Percentiles rank a stretch among this genome's conserved stretches.
phyloP scores from a whole-genome alignment of 2,888 invertebrate genomes.

The Netelia inedita region DNA sequence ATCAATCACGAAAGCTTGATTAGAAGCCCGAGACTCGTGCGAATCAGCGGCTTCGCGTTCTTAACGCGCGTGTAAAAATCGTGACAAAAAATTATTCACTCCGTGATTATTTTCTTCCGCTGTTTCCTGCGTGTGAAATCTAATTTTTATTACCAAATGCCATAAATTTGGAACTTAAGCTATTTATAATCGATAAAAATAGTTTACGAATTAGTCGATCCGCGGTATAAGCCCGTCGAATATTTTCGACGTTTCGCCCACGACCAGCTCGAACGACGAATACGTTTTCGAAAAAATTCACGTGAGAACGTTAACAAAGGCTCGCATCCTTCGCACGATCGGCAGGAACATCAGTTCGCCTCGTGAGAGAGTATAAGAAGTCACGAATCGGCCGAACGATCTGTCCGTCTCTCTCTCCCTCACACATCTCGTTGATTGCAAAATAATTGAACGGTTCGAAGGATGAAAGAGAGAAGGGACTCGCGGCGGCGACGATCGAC shows the following conservation, averaged over 20 bases:
- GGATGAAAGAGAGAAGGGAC: conserved; percentile 13
- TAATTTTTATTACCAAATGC: too few relatives aligned
- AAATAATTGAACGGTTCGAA: conserved; percentile 84
- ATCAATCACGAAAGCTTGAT: conserved; percentile 64
- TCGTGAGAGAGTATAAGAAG: conserved; percentile 61
- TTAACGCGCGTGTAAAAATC: neutral
- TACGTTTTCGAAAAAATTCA: conserved; percentile 12
- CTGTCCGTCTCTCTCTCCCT: conserved; percentile 27
- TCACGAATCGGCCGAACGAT: conserved; percentile 47
- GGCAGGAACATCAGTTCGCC: conserved; percentile 40
- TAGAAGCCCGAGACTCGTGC: conserved; percentile 35
- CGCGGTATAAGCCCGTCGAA: neutral
- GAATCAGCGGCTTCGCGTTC: conserved; percentile 19
- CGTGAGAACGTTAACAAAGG: conserved; percentile 29
- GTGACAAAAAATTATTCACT: neutral
- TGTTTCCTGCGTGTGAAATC: neutral
- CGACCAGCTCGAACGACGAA: neutral
- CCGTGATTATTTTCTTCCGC: neutral
- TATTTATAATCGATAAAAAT: too few relatives aligned
- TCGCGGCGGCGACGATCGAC: conserved; percentile 77
- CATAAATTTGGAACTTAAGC: too few relatives aligned
- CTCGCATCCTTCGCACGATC: conserved; percentile 30
- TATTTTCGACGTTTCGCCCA: neutral
- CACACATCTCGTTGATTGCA: conserved; percentile 80
- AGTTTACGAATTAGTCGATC: too few relatives aligned